phyloP scores from a whole-genome alignment of 2,113 vertebrate genomes.

The Anseranas semipalmata region DNA sequence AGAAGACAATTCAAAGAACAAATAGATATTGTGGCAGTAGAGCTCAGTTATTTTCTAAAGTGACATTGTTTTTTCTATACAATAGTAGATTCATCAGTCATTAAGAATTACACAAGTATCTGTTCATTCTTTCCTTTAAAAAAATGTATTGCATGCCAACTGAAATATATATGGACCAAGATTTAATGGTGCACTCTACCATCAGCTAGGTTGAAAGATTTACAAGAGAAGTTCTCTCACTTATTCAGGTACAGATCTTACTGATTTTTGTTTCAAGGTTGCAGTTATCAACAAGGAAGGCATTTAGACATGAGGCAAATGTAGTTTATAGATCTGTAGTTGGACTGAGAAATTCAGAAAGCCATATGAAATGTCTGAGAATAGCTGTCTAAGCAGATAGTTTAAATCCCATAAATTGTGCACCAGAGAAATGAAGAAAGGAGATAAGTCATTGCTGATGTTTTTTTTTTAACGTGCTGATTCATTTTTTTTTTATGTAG shows the following conservation, averaged over 20 bases:
- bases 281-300: neutral
- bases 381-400: slow-evolving; percentile 8
- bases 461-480: neutral
- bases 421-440: neutral
- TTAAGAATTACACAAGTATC: slow-evolving; percentile 24
- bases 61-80: neutral
- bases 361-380: neutral
- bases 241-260: slow-evolving; percentile 10
- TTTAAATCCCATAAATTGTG: neutral
- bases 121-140: neutral
- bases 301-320: neutral
- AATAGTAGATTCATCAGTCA: slow-evolving; percentile 7
- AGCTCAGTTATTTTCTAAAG: neutral
- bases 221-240: neutral
- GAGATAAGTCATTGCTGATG: neutral
- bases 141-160: neutral
- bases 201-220: neutral
- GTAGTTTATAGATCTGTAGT: neutral
- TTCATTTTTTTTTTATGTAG: neutral
- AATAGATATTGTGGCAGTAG: neutral
- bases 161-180: slow-evolving; percentile 5
- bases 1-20: neutral
- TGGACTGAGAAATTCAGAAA: neutral
- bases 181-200: neutral
- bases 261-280: slow-evolving; percentile 20